A percentile compares a stretch with the other conserved stretches of the same genome.
Evolutionary conservation across 2,113 vertebrate species (phyloP).

Genomic region (Morone chrysops): DNA sequence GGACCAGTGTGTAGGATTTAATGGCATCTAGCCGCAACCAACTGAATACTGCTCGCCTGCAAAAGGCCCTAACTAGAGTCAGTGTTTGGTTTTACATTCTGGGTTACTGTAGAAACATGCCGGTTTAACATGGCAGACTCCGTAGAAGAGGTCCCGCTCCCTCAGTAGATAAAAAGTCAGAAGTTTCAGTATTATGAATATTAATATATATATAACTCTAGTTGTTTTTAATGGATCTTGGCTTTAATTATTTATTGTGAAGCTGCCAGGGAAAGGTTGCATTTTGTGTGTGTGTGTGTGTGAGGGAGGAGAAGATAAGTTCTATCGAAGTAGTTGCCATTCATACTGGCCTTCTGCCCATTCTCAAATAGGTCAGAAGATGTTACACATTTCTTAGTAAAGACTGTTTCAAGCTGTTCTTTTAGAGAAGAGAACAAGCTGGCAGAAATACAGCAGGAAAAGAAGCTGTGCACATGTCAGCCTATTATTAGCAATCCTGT

Average conservation of each 20-base stretch:
- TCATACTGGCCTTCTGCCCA: constrained; percentile 10
- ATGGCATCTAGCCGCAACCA: neutral
- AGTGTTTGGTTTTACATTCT: no score
- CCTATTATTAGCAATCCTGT: constrained; percentile 28
- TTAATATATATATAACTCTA: neutral
- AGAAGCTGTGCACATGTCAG: constrained; percentile 20
- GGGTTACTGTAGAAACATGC: no score
- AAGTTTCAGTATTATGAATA: neutral
- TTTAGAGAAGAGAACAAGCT: constrained; percentile 18
- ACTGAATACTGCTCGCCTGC: no score
- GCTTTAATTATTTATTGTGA: neutral
- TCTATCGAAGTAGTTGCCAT: constrained; percentile 20
- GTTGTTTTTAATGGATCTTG: constrained; percentile 2
- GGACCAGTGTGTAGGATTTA: no score
- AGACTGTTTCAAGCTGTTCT: constrained; percentile 30
- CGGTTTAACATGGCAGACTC: no score
- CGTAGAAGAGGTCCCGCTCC: no score
- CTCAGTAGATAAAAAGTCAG: no score
- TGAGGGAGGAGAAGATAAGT: constrained; percentile 1
- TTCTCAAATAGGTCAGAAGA: constrained; percentile 27
- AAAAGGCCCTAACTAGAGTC: no score
- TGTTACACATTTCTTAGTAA: constrained; percentile 25
- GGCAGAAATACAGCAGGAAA: constrained; percentile 29
- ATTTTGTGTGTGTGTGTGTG: neutral
- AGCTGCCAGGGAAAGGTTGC: neutral